phyloP scores from a whole-genome alignment of 2,113 vertebrate species.

The Mustelus asterias region DNA sequence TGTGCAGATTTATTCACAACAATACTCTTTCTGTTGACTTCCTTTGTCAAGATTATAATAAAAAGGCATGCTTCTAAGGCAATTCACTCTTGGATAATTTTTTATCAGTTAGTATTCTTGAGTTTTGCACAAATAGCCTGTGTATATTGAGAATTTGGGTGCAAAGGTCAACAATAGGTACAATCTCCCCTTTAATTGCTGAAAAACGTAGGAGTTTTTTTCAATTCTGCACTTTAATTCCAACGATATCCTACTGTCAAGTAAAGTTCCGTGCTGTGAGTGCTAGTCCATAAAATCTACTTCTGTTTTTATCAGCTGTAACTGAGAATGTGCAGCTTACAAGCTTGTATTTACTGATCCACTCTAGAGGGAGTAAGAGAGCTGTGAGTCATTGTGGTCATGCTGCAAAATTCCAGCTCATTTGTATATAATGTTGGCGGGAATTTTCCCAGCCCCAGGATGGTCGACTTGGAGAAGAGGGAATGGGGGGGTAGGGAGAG shows the following conservation, averaged over 20 bases:
- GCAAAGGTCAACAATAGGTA: neutral
- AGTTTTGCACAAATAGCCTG: neutral
- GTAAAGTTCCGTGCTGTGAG: neutral
- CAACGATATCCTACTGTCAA: neutral
- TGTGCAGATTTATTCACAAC: neutral
- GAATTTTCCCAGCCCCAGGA: neutral
- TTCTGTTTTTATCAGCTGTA: neutral
- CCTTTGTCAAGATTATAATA: neutral
- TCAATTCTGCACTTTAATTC: neutral
- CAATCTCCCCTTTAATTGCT: neutral
- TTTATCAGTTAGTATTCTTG: neutral
- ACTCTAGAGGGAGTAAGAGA: slow-evolving; percentile 31
- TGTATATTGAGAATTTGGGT: neutral
- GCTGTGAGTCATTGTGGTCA: neutral
- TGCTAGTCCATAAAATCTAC: neutral
- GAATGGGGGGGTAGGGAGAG: neutral
- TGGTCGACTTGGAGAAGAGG: neutral
- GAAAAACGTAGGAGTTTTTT: neutral
- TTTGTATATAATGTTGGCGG: neutral
- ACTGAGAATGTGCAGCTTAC: neutral
- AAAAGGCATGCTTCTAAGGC: neutral
- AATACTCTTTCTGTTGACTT: neutral
- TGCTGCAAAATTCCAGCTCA: neutral
- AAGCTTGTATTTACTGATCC: neutral
- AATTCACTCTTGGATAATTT: neutral